Percentiles rank a stretch among this genome's conserved stretches.
Conservation (phyloP, 2,797 vertebrate genomes). For the Coregonus suidteri region DNA sequence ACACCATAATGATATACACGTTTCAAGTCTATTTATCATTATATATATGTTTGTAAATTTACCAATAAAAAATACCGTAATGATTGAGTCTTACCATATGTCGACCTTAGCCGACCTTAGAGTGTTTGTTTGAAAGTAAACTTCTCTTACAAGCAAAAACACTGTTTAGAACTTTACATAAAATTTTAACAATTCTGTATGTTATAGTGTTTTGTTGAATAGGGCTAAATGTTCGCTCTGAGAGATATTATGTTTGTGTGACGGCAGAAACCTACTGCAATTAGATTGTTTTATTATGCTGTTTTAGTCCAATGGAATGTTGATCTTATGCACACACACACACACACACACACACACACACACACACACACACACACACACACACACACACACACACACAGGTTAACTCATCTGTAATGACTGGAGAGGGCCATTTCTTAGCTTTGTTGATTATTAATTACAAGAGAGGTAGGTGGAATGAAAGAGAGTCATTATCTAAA, state of each 20-base stretch:
- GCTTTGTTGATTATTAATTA: slow-evolving; percentile 33
- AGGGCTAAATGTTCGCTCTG: background rate
- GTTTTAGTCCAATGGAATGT: too few species aligned
- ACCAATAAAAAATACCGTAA: too few species aligned
- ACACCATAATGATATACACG: too few species aligned
- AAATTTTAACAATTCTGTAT: too few species aligned
- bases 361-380: background rate
- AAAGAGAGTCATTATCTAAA: background rate
- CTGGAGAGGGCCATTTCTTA: background rate
- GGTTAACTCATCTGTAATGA: background rate
- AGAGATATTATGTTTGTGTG: too few species aligned
- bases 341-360: background rate
- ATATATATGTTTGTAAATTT: too few species aligned
- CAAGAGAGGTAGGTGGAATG: slow-evolving; percentile 14
- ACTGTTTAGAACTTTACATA: background rate
- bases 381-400: background rate
- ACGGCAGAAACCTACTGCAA: too few species aligned
- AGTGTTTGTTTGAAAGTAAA: background rate
- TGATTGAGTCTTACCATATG: background rate
- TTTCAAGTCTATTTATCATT: too few species aligned
- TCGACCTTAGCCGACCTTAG: background rate
- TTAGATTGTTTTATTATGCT: too few species aligned
- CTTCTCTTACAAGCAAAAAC: background rate
- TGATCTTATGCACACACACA: too few species aligned
- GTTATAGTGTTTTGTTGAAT: background rate